Percentiles rank a stretch among this genome's conserved stretches.
Conservation (phyloP, 1,140 invertebrate species). For the Mamestra configurata region DNA sequence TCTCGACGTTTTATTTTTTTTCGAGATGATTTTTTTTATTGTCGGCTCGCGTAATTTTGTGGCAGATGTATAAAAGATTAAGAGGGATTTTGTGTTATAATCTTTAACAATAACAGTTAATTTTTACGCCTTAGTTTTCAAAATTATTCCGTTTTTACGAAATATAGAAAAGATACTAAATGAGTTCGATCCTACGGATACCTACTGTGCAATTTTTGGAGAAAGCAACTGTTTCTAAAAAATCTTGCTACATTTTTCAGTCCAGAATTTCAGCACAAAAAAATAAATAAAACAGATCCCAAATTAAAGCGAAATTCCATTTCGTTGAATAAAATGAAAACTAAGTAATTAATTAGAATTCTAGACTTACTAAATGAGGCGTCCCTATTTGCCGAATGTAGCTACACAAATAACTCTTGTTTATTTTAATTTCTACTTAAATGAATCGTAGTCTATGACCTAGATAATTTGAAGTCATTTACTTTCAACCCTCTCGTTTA, state of each 20-base stretch:
- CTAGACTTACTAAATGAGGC: not conserved
- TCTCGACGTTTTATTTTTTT: not conserved
- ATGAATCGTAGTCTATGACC: not conserved
- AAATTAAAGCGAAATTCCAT: not conserved
- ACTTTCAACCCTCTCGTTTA: not conserved
- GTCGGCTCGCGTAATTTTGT: not conserved
- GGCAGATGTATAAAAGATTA: constrained; percentile 15
- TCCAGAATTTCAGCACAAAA: not conserved
- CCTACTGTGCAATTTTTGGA: too few species aligned
- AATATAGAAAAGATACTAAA: too few species aligned
- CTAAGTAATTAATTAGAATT: constrained; percentile 14
- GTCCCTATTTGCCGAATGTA: not conserved
- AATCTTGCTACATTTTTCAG: not conserved
- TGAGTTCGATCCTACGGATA: too few species aligned
- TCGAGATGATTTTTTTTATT: not conserved
- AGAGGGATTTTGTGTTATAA: not conserved
- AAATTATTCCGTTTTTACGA: too few species aligned
- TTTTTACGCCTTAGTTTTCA: too few species aligned
- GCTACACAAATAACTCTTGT: not conserved
- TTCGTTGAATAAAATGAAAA: constrained; percentile 1
- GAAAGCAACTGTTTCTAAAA: not conserved
- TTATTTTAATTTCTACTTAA: constrained; percentile 3
- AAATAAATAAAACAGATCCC: not conserved
- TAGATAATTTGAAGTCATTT: not conserved
- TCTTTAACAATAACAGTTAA: too few species aligned